A percentile compares a stretch with the other conserved stretches of the same genome.
Conservation (phyloP, 2,113 vertebrate genomes). For the Alexandromys fortis region DNA sequence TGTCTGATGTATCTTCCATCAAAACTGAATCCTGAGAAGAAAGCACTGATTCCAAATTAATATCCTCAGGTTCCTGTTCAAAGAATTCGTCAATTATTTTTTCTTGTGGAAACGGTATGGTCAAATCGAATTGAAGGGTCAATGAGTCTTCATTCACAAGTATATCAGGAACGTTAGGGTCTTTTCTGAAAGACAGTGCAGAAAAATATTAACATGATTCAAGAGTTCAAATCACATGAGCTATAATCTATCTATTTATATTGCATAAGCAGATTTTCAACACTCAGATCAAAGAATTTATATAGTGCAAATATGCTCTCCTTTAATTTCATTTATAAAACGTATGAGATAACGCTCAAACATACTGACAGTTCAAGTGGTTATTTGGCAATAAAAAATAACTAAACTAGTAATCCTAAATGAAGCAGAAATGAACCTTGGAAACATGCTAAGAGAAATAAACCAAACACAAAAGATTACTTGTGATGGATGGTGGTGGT, state of each 20-base stretch:
- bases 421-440: not conserved
- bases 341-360: not conserved
- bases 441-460: constrained; percentile 5
- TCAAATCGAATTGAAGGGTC: constrained; percentile 46
- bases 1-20: constrained; percentile 72
- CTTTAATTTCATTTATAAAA: constrained; percentile 19
- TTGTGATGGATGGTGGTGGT: not conserved
- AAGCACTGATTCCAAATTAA: constrained; percentile 73
- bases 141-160: not conserved
- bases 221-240: not conserved
- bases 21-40: constrained; percentile 77
- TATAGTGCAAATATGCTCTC: not conserved
- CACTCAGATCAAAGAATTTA: not conserved
- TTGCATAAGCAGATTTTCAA: not conserved
- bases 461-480: not conserved
- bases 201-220: not conserved
- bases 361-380: not conserved
- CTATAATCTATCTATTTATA: not conserved
- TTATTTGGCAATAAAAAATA: constrained; percentile 31
- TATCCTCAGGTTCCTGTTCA: not conserved
- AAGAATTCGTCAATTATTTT: not conserved
- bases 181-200: constrained; percentile 71
- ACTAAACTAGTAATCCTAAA: not conserved
- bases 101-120: constrained; percentile 41
- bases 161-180: constrained; percentile 54